Percentiles rank a stretch among this genome's conserved stretches.
Evolutionary conservation across 2,113 vertebrate genomes (phyloP).

Genomic region (Stegostoma tigrinum): DNA sequence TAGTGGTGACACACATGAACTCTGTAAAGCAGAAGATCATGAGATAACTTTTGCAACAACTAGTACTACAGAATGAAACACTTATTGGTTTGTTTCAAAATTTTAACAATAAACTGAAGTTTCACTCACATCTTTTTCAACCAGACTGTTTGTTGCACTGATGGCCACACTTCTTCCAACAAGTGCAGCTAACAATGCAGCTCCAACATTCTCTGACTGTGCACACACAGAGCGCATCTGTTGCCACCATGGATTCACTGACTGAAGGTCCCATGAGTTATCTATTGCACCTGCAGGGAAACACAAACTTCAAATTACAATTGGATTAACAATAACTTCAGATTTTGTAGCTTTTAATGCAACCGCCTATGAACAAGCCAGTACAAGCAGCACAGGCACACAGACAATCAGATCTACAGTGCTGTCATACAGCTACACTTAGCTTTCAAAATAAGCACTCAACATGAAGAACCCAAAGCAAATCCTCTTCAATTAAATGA

Average conservation of each 20-base stretch:
- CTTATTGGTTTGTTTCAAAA: background rate
- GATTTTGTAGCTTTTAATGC: background rate
- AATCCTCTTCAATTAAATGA: background rate
- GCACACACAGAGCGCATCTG: constrained; percentile 78
- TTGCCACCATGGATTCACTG: constrained; percentile 93
- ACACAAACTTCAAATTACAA: background rate
- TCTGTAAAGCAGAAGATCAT: background rate
- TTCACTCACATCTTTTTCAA: constrained; percentile 67
- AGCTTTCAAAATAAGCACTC: background rate
- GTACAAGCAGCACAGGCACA: background rate
- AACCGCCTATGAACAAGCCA: background rate
- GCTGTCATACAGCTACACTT: background rate
- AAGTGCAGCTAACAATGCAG: constrained; percentile 75
- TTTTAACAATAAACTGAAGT: background rate
- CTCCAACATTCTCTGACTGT: constrained; percentile 73
- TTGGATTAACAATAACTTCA: background rate
- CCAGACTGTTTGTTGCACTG: constrained; percentile 60
- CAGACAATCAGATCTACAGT: background rate
- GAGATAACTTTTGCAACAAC: background rate
- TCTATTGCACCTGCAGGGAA: constrained; percentile 68
- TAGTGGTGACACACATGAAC: background rate
- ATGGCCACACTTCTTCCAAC: constrained; percentile 73
- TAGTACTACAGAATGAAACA: background rate
- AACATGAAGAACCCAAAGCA: background rate
- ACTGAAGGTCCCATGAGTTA: constrained; percentile 82